Evolutionary conservation across 1,140 invertebrate genomes (phyloP).

Genomic region (Sitobion miscanthi): DNA sequence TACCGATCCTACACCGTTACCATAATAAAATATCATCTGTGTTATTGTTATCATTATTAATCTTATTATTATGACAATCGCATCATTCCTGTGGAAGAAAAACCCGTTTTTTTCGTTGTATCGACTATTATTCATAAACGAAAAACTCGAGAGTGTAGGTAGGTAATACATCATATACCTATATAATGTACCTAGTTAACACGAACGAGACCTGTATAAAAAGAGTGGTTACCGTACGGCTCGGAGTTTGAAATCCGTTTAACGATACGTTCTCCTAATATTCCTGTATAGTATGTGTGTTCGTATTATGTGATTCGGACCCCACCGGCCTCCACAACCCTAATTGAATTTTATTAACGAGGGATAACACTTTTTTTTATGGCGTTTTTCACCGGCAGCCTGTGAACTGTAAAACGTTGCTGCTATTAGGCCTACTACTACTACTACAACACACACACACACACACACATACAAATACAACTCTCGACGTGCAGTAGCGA

Average conservation of each 20-base stretch:
- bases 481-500: not conserved
- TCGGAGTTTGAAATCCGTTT: not conserved
- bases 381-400: not conserved
- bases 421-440: not conserved
- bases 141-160: not conserved
- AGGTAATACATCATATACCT: not conserved
- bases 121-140: not conserved
- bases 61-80: not conserved
- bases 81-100: not conserved
- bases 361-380: not conserved
- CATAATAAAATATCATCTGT: not conserved
- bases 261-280: not conserved
- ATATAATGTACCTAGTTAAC: not conserved
- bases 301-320: not conserved
- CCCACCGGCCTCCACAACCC: not conserved
- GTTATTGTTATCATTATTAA: not conserved
- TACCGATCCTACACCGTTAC: not conserved
- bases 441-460: not conserved
- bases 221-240: not conserved
- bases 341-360: constrained; percentile 35
- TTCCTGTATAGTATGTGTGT: not conserved
- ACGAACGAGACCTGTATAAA: not conserved
- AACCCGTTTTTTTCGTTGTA: not conserved
- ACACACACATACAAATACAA: not conserved
- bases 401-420: not conserved